A percentile compares a stretch with the other conserved stretches of the same genome.
phyloP scores from a whole-genome alignment of 2,888 invertebrate species.

The Exephanes ischioxanthus region DNA sequence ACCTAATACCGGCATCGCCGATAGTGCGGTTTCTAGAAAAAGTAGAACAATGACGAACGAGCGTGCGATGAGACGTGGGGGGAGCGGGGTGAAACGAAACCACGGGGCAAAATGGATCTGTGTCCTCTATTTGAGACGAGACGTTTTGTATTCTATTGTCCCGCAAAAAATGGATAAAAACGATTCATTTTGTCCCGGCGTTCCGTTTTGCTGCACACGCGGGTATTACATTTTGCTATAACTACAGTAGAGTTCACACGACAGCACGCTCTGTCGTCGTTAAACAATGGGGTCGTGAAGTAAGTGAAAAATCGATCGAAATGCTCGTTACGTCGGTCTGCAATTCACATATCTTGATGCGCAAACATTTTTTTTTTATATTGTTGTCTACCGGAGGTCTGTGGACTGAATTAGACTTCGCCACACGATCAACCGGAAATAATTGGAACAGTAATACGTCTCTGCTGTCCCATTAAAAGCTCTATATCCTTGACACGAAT shows the following conservation, averaged over 20 bases:
- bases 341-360: slow-evolving; percentile 11
- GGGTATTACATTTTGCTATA: slow-evolving; percentile 4
- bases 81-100: too few species aligned
- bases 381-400: background rate
- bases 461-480: background rate
- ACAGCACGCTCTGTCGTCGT: background rate
- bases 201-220: too few species aligned
- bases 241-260: background rate
- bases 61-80: background rate
- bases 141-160: too few species aligned
- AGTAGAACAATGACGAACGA: slow-evolving; percentile 22
- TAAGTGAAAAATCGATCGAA: slow-evolving; percentile 21
- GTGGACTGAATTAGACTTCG: background rate
- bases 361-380: background rate
- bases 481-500: background rate
- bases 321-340: background rate
- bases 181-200: too few species aligned
- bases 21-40: slow-evolving; percentile 20
- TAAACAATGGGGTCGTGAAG: slow-evolving; percentile 10
- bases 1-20: background rate
- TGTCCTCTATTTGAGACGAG: too few species aligned
- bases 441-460: background rate
- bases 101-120: too few species aligned
- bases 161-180: too few species aligned
- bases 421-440: background rate